Base-by-base conservation (phyloP, 64 coral and sea anemone genomes). In the Dendrophyllia cribrosa region DNA sequence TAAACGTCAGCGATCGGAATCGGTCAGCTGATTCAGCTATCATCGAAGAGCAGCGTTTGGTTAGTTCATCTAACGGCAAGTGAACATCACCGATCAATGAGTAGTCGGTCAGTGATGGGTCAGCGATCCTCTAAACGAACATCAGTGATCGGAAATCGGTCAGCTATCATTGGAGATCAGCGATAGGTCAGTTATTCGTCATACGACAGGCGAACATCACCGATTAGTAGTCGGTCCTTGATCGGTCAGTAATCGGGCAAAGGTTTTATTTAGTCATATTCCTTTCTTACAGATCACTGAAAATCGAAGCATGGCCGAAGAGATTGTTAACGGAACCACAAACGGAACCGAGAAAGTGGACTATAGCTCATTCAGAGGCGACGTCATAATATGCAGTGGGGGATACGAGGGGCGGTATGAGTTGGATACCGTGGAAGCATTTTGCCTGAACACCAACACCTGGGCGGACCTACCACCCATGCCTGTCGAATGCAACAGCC, bases 301-400 rank as follows among this genome's bases (percentile, higher is more conserved):
- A 58, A 58, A 61, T 43, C 4, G 24, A 20, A 46, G 11, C 1
- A 83, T 65, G 60, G 59, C 79, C 9, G 43, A 83, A 24, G 80
- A 67, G 45, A 51, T 68, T 2, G 45, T 48, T 9, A 77, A 89
- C 53, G 72, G 73, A 50, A 66, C 48, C n/a, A 20, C 21, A 9
- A 77, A 89, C 53, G 72, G 73, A 50, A 66, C 48, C n/a, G 72
- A 89, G 56, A 76, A 89, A 49, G 45, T 25, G 6, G 58, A 89
- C 87, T 76, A 63, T 19, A 63, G 48, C 12, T 51, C 56, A 13
- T 60, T 94, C 25, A 81, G 61, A 83, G 92, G 92, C 53, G 92
- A 94, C 70, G 78, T 94, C 45, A 94, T 94, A 17, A 79, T 94
- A 21, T 89, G 87, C 79, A 89, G 92, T 53, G 92, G 92, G 1